A percentile compares a stretch with the other conserved stretches of the same genome.
Evolutionary conservation across 2,888 invertebrate species (phyloP).

Genomic region (Tenthredo notha): DNA sequence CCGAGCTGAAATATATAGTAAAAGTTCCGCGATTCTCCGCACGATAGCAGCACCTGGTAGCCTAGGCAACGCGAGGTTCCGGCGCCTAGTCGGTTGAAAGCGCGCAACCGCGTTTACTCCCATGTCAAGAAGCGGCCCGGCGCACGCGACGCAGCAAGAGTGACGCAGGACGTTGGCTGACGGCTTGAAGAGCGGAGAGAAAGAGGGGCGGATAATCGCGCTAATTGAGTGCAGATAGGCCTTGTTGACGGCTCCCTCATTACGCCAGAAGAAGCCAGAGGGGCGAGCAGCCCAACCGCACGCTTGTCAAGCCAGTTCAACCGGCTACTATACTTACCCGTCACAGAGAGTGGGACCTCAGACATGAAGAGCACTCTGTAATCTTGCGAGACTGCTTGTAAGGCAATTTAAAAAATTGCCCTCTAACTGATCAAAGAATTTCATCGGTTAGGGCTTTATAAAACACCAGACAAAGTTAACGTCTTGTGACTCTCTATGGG

Average conservation of each 20-base stretch:
- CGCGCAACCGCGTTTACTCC: constrained; percentile 70
- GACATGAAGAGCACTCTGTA: constrained; percentile 56
- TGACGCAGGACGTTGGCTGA: constrained; percentile 17
- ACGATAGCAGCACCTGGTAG: constrained; percentile 65
- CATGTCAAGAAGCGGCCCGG: constrained; percentile 17
- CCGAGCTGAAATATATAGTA: background rate
- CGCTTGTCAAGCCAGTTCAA: constrained; percentile 61
- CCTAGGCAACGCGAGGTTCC: background rate
- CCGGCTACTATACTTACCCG: constrained; percentile 61
- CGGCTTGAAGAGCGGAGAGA: constrained; percentile 14
- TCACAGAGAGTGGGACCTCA: constrained; percentile 51
- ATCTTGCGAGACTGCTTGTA: constrained; percentile 53
- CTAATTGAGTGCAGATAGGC: constrained; percentile 77
- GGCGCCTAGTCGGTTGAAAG: constrained; percentile 54
- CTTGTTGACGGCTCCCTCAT: constrained; percentile 76
- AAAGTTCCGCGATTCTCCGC: constrained; percentile 64
- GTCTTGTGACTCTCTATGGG: background rate
- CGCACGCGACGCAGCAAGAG: constrained; percentile 28
- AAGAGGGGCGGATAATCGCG: constrained; percentile 66
- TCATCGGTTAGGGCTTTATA: constrained; percentile 17
- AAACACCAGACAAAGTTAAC: background rate
- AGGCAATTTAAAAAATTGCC: constrained; percentile 39
- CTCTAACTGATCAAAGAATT: constrained; percentile 39
- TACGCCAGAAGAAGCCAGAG: constrained; percentile 65
- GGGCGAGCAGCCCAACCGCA: constrained; percentile 64